Conservation (phyloP, 2,113 vertebrate genomes). For the Rhabdomys dilectus region DNA sequence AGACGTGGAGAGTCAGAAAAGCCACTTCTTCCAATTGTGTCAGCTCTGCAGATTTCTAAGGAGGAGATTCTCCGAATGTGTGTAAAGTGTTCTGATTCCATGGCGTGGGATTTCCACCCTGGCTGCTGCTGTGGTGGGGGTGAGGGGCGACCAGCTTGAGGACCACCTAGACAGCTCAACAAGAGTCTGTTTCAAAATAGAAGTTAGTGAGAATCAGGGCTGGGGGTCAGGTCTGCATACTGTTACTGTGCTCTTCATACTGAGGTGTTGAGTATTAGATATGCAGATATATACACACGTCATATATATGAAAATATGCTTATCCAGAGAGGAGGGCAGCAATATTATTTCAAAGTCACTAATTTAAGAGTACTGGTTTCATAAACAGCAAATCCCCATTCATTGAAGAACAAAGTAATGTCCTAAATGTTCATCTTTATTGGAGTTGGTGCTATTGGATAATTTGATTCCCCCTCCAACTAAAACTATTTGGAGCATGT, state of each 20-base stretch:
- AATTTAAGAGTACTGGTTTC: rapidly evolving
- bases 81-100: background rate
- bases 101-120: no score
- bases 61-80: background rate
- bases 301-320: background rate
- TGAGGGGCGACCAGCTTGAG: background rate
- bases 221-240: background rate
- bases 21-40: background rate
- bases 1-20: background rate
- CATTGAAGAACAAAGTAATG: background rate
- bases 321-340: background rate
- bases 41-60: background rate
- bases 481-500: background rate
- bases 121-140: no score
- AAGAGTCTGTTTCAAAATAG: background rate
- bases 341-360: background rate
- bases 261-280: background rate
- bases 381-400: rapidly evolving
- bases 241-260: background rate
- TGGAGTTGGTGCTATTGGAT: background rate
- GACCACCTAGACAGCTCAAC: background rate
- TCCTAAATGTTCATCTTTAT: background rate
- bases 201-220: background rate
- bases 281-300: background rate
- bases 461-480: background rate